A percentile compares a stretch with the other conserved stretches of the same genome.
Conservation (phyloP, 2,113 vertebrate species). For the Limnothrissa miodon region DNA sequence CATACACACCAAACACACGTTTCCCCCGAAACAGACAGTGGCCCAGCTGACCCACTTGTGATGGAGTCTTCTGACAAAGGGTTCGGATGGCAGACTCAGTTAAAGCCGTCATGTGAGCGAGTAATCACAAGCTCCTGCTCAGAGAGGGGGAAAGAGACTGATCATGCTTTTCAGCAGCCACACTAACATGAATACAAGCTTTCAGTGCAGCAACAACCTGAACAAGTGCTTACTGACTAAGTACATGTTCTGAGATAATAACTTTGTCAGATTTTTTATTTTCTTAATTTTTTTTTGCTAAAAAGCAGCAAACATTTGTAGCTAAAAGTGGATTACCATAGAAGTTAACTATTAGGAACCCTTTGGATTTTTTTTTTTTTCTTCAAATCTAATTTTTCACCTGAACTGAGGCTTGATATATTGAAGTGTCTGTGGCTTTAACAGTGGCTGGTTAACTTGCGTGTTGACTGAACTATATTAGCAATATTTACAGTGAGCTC, state of each 20-base stretch:
- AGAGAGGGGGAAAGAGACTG: neutral
- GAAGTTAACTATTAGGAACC: no score
- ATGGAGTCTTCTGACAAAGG: neutral
- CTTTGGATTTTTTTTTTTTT: no score
- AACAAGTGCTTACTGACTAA: neutral
- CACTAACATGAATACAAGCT: neutral
- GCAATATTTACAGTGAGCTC: neutral
- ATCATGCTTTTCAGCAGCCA: neutral
- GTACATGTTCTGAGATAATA: neutral
- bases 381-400: neutral
- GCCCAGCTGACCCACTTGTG: conserved; percentile 26
- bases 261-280: neutral
- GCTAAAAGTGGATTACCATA: no score
- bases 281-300: neutral
- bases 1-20: neutral
- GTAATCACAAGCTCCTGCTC: conserved; percentile 29
- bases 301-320: no score
- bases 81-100: neutral
- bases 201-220: neutral
- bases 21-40: neutral
- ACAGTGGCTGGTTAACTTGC: neutral
- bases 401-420: neutral
- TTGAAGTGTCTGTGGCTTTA: neutral
- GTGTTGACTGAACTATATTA: neutral
- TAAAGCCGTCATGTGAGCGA: conserved; percentile 34